Base-by-base conservation (phyloP, 2,113 vertebrate species). In the Anolis sagrei region DNA sequence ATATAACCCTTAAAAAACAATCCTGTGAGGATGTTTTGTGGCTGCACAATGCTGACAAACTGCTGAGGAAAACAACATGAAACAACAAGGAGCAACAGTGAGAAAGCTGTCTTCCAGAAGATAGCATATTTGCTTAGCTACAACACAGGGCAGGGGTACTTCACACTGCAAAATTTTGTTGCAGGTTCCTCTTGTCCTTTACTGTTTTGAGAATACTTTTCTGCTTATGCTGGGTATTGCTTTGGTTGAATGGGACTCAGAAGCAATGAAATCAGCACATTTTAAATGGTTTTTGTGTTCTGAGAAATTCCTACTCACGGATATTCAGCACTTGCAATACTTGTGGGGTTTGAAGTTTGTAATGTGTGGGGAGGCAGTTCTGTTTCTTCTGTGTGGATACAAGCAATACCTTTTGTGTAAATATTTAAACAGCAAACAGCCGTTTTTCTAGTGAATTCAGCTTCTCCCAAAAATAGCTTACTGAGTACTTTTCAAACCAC, bases 341-440 rank as follows among this genome's bases (percentile, higher is more conserved):
- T 36, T 39, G 69, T 64, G 8, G 1, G 82, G 85, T 66, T 77
- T 87, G 80, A 81, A 54, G 23, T 32, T 58, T 25, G 3, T 23
- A 68, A 84, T n/a, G 73, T 76, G 87, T 68, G 61, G 62, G 8
- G 11, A 70, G 10, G 16, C 5, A 44, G 39, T 1, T 0, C 25
- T 72, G 27, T 74, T 88, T 48, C 66, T 64, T 51, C 29, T 34
- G 21, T 62, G 70, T 73, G 89, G 83, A 85, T 86, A 82, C 6
- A 82, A 72, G 48, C 61, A 44, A 85, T 76, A n/a, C 29, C 51
- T 87, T 83, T 81, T 1, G 39, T 83, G 91, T 84, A 92, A 92
- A 90, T 90, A 93, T 92, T 91, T 84, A 87, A 72, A n/a, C 25
- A 36, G 76, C 87, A 93, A 92, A 78, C 86, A 88, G 10, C 3